phyloP scores from a whole-genome alignment of 1,140 invertebrate genomes.

The Anoplolepis gracilipes region DNA sequence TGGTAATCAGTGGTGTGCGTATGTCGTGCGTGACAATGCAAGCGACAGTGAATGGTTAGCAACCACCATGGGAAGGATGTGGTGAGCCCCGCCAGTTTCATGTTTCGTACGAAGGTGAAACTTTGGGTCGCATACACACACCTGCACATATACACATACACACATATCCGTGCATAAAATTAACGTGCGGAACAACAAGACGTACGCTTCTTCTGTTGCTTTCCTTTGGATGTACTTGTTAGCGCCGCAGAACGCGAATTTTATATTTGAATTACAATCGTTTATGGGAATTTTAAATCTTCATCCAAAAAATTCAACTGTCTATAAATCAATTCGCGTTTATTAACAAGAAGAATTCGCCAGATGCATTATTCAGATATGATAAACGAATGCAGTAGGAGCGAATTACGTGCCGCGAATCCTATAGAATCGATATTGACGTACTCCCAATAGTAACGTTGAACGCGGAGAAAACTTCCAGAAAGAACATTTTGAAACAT shows the following conservation, averaged over 20 bases:
- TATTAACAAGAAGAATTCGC: slow-evolving; percentile 36
- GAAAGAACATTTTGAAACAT: not conserved
- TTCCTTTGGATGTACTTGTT: not conserved
- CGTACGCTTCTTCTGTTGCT: slow-evolving; percentile 5
- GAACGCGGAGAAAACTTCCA: slow-evolving; percentile 5
- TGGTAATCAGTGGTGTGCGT: slow-evolving; percentile 39
- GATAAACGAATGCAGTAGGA: slow-evolving; percentile 23
- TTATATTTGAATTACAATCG: not conserved
- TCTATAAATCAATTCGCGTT: slow-evolving; percentile 41
- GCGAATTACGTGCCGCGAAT: slow-evolving; percentile 29
- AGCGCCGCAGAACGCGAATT: not conserved
- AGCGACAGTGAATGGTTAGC: slow-evolving; percentile 65
- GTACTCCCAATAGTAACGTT: not conserved
- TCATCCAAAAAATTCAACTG: not conserved
- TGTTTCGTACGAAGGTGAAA: slow-evolving; percentile 69
- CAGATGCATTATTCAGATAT: slow-evolving; percentile 39
- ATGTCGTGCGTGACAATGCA: slow-evolving; percentile 66
- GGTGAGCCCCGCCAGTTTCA: slow-evolving; percentile 74
- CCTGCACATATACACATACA: not conserved
- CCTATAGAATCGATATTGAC: not conserved
- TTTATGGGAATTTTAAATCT: slow-evolving; percentile 9
- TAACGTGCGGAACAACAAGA: slow-evolving; percentile 15
- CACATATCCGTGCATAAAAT: slow-evolving; percentile 7
- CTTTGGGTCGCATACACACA: slow-evolving; percentile 32
- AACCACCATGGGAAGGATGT: slow-evolving; percentile 70